A percentile compares a stretch with the other conserved stretches of the same genome.
phyloP scores from a whole-genome alignment of 2,888 invertebrate species.

The Dasysyrphus albostriatus region DNA sequence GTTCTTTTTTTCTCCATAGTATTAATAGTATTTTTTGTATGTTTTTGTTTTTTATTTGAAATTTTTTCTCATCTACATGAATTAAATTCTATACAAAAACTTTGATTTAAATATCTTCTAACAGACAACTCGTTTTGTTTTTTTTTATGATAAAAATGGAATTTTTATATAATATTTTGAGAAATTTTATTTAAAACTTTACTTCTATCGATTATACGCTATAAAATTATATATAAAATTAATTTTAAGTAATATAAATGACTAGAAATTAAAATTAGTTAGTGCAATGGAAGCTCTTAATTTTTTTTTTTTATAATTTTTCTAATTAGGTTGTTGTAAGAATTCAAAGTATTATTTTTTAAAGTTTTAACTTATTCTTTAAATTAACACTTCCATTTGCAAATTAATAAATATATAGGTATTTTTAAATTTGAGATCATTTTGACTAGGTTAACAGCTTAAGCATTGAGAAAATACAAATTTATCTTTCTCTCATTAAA shows the following conservation, averaged over 20 bases:
- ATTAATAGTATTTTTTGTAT: slow-evolving; percentile 53
- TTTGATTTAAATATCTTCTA: slow-evolving; percentile 70
- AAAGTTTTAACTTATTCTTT: slow-evolving; percentile 21
- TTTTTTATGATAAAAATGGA: slow-evolving; percentile 63
- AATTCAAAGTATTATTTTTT: slow-evolving; percentile 13
- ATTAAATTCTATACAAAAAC: slow-evolving; percentile 75
- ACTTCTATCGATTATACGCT: slow-evolving; percentile 45
- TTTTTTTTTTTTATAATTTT: slow-evolving; percentile 38
- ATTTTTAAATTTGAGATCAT: slow-evolving; percentile 20
- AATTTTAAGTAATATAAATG: slow-evolving; percentile 39
- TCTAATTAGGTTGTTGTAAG: slow-evolving; percentile 11
- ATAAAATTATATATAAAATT: slow-evolving; percentile 38
- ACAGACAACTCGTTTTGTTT: slow-evolving; percentile 67
- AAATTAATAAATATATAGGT: slow-evolving; percentile 17
- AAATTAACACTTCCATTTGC: slow-evolving; percentile 65
- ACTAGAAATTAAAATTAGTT: slow-evolving; percentile 42
- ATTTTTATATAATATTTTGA: slow-evolving; percentile 54
- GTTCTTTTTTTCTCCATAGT: slow-evolving; percentile 30
- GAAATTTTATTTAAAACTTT: slow-evolving; percentile 42
- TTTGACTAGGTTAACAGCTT: not conserved
- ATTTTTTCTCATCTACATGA: slow-evolving; percentile 70
- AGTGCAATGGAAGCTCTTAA: slow-evolving; percentile 74
- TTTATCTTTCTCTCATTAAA: not conserved
- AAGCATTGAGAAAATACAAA: slow-evolving; percentile 5
- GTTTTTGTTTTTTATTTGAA: slow-evolving; percentile 33